Evolutionary conservation across 2,113 vertebrate genomes (phyloP).

Genomic region (Callipepla squamata): DNA sequence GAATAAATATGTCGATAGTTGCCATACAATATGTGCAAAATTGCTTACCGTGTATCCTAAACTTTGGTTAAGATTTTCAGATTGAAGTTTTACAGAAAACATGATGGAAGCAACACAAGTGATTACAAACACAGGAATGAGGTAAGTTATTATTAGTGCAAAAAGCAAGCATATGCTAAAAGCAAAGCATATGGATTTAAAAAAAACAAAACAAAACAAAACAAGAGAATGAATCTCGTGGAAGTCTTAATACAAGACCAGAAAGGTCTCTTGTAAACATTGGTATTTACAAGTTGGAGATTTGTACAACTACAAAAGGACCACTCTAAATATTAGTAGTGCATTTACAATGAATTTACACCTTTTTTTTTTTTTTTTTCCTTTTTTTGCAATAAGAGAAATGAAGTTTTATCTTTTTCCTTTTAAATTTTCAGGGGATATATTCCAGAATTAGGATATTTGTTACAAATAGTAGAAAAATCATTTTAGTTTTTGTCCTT

Average conservation of each 20-base stretch:
- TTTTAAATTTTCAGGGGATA: constrained; percentile 77
- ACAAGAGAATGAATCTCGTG: constrained; percentile 62
- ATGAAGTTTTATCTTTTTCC: constrained; percentile 66
- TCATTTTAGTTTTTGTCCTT: constrained; percentile 29
- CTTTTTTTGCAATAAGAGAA: constrained; percentile 31
- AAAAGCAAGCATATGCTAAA: constrained; percentile 83
- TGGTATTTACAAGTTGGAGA: constrained; percentile 73
- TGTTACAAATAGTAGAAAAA: constrained; percentile 85
- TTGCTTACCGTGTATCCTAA: constrained; percentile 76
- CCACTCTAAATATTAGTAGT: constrained; percentile 73
- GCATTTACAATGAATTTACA: constrained; percentile 74
- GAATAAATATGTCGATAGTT: constrained; percentile 65
- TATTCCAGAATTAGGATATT: constrained; percentile 71
- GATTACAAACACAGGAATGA: constrained; percentile 78
- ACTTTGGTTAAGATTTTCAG: constrained; percentile 80
- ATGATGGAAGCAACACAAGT: constrained; percentile 76
- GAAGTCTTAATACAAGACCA: constrained; percentile 68
- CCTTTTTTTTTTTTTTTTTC: background rate
- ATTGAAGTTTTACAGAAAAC: constrained; percentile 68
- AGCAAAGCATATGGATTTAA: constrained; percentile 75
- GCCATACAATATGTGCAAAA: constrained; percentile 79
- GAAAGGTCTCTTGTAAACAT: constrained; percentile 78
- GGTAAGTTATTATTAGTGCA: constrained; percentile 84
- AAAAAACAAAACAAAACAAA: constrained; percentile 47
- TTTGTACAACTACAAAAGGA: constrained; percentile 74